Conservation (phyloP, 1,140 invertebrate species). For the Potamilus streckersoni region DNA sequence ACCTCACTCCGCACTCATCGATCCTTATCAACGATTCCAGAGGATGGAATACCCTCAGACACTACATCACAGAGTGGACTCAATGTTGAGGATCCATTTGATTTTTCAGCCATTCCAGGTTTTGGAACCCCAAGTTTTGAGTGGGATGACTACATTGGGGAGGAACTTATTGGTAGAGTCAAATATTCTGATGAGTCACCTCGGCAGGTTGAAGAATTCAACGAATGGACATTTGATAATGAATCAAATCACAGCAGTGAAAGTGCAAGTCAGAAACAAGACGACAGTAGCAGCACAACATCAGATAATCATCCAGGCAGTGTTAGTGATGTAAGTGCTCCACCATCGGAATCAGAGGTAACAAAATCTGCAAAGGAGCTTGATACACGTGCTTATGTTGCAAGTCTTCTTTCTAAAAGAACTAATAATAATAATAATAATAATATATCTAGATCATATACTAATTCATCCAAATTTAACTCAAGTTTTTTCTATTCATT, state of each 20-base stretch:
- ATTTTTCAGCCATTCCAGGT: slow-evolving; percentile 18
- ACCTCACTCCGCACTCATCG: slow-evolving; percentile 31
- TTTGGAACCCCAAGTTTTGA: slow-evolving; percentile 48
- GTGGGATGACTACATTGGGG: slow-evolving; percentile 62
- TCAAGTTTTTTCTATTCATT: slow-evolving; percentile 45
- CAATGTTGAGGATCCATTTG: slow-evolving; percentile 49
- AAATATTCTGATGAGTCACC: slow-evolving; percentile 31
- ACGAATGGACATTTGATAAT: slow-evolving; percentile 56
- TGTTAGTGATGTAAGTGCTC: slow-evolving; percentile 20
- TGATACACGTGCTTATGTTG: slow-evolving; percentile 29
- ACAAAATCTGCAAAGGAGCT: slow-evolving; percentile 7
- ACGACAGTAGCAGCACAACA: slow-evolving; percentile 12
- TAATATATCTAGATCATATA: slow-evolving; percentile 21
- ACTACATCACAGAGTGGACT: slow-evolving; percentile 41
- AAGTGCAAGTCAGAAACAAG: slow-evolving; percentile 36
- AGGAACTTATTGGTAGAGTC: slow-evolving; percentile 49
- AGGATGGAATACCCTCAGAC: slow-evolving; percentile 48
- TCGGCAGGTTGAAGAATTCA: slow-evolving; percentile 45
- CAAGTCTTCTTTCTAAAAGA: slow-evolving; percentile 34
- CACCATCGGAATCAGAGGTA: slow-evolving; percentile 21
- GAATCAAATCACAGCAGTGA: slow-evolving; percentile 32
- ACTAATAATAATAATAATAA: slow-evolving; percentile 31
- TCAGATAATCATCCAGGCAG: slow-evolving; percentile 10
- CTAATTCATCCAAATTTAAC: slow-evolving; percentile 21
- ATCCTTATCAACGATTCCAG: slow-evolving; percentile 56